phyloP scores from a whole-genome alignment of 2,888 invertebrate species.

The Odontocolon sp. region DNA sequence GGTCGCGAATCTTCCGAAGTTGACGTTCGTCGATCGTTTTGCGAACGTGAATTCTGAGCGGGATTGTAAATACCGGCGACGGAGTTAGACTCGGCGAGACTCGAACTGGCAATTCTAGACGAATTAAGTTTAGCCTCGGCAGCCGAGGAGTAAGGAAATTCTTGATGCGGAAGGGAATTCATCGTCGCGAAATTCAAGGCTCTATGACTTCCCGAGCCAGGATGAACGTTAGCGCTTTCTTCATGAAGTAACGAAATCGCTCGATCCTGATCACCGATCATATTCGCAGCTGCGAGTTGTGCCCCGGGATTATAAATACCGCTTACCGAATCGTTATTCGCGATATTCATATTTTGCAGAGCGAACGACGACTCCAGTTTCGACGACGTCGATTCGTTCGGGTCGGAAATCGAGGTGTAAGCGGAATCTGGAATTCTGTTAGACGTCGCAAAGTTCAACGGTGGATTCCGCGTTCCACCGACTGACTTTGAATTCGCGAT shows the following conservation, averaged over 20 bases:
- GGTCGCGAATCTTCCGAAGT: too few species aligned
- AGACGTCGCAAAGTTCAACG: conserved; percentile 36
- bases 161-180: neutral
- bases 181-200: conserved; percentile 5
- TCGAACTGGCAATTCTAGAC: neutral
- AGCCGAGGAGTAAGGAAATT: neutral
- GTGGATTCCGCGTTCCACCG: conserved; percentile 47
- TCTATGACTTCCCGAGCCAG: neutral
- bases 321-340: neutral
- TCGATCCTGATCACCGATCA: neutral
- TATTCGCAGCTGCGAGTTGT: conserved; percentile 36
- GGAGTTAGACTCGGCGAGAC: neutral
- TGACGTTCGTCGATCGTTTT: neutral
- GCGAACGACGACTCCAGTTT: neutral
- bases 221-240: neutral
- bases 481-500: conserved; percentile 56
- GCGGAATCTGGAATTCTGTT: conserved; percentile 18
- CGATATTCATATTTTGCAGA: neutral
- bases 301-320: conserved; percentile 24
- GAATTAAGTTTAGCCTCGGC: conserved; percentile 8
- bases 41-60: too few species aligned
- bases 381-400: neutral
- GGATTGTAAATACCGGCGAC: conserved; percentile 1
- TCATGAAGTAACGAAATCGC: neutral
- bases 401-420: neutral